Conservation (phyloP, 2,888 invertebrate species). For the Drosophila quasianomalipes region DNA sequence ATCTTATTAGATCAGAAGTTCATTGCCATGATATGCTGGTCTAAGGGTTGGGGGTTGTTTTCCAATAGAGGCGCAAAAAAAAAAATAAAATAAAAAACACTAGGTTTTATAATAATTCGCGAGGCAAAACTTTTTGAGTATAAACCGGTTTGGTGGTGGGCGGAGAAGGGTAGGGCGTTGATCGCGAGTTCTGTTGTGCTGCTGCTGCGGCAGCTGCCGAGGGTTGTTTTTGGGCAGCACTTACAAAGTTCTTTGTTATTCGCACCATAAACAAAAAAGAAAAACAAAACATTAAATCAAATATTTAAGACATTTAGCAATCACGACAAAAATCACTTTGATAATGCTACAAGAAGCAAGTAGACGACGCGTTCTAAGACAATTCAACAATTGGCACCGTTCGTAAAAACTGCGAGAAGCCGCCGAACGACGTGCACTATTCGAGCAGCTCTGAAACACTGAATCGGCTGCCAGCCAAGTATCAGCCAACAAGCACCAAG, state of each 20-base stretch:
- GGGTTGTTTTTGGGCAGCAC: constrained; percentile 45
- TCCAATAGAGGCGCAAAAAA: constrained; percentile 16
- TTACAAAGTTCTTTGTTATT: constrained; percentile 2
- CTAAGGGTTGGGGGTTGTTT: constrained; percentile 72
- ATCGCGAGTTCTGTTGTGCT: constrained; percentile 38
- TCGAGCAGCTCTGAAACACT: constrained; percentile 62
- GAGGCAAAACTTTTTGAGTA: constrained; percentile 44
- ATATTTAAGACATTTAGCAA: constrained; percentile 5
- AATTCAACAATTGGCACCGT: constrained; percentile 17
- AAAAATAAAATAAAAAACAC: not conserved
- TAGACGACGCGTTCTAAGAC: constrained; percentile 11
- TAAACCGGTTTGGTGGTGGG: constrained; percentile 60
- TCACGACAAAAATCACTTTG: constrained; percentile 2
- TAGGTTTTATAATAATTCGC: constrained; percentile 48
- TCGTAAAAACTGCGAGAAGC: constrained; percentile 2
- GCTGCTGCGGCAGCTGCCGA: not conserved
- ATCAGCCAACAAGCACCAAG: constrained; percentile 28
- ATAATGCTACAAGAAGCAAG: constrained; percentile 3
- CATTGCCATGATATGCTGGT: constrained; percentile 35
- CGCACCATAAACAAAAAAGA: constrained; percentile 10
- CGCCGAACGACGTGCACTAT: constrained; percentile 48
- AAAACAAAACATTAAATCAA: constrained; percentile 4
- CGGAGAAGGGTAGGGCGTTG: constrained; percentile 50
- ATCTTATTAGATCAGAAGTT: constrained; percentile 65
- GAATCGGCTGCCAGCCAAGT: constrained; percentile 32